Base-by-base conservation (phyloP, 2,113 vertebrate species). In the Podarcis cretensis region DNA sequence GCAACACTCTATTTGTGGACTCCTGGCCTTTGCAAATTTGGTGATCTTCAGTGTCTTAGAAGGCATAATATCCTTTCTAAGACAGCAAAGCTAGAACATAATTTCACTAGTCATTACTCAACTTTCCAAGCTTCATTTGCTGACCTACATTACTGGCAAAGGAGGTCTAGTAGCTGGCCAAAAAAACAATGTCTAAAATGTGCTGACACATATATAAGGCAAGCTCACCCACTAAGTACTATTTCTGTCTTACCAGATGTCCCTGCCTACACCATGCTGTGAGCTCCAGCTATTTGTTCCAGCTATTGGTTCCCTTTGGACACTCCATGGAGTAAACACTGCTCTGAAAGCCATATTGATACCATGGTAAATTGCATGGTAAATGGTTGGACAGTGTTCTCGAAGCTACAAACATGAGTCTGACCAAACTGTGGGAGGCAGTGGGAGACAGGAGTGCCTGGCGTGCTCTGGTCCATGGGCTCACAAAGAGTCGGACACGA, bases 211-310 rank as follows among this genome's bases (percentile, higher is more conserved):
- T 27, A 79, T 78, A 68, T 66, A 73, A 23, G 63, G 40, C 76
- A 69, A 35, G 66, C 76, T 87, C 76, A 87, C 68, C 77, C 77
- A 87, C 77, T 30, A 73, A 87, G 40, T n/a, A 32, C 78, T 81
- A 81, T 81, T 81, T 87, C 68, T 73, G 68, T 73, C 86, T 57
- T 81, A 40, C 43, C 77, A 81, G 48, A 81, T 81, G 78, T 87
- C 78, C 35, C 66, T 71, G 78, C 86, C 86, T 81, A 87, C 85
- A 81, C 40, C 3, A 73, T 32, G 57, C 66, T 66, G 66, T 74
- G 71, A 81, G 48, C 21, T 81, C 32, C 68, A 73, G 35, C 78
- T 63, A 73, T 21, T 74, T 9, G 40, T 87, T 59, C 43, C 32
- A 71, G 86, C 18, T 59, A 59, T 54, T 12, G 43, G 25, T 73